Percentiles rank a stretch among this genome's conserved stretches.
These are phyloP conservation scores for Alcis repandata DNA, from an alignment of 2,888 invertebrate genomes.

Conservation along the genomic window DNA sequence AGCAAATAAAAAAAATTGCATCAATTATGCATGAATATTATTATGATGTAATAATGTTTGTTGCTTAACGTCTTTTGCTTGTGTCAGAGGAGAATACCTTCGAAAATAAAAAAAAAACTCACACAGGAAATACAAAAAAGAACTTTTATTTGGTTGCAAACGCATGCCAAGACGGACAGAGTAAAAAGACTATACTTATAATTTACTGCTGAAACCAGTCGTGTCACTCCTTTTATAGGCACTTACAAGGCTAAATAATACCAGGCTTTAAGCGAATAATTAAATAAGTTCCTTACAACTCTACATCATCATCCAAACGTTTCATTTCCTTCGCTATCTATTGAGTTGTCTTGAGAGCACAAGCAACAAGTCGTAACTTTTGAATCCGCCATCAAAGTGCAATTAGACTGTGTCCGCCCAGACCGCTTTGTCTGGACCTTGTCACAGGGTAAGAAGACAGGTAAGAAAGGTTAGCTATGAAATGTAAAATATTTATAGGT, in stretches of 20 bases:
- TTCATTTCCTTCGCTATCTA: conserved; percentile 13
- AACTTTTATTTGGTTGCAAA: too few species aligned
- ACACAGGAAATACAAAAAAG: too few species aligned
- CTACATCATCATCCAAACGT: conserved; percentile 1
- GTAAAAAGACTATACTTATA: too few species aligned
- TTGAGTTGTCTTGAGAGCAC: conserved; percentile 26
- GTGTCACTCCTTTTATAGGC: background rate
- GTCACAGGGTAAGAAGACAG: conserved; percentile 13
- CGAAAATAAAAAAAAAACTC: too few species aligned
- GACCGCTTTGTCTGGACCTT: conserved; percentile 60
- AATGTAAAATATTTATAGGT: background rate
- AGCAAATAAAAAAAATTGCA: too few species aligned
- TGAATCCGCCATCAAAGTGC: conserved; percentile 64
- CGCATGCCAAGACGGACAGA: too few species aligned
- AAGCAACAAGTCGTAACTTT: conserved; percentile 54
- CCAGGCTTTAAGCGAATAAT: background rate
- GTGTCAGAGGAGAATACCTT: too few species aligned
- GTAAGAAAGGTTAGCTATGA: conserved; percentile 1
- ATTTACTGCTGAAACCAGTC: too few species aligned
- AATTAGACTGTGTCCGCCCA: conserved; percentile 61
- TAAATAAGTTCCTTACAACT: conserved; percentile 1
- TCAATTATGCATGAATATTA: too few species aligned
- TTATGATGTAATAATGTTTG: too few species aligned
- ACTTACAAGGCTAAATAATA: background rate
- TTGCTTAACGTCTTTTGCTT: too few species aligned